Evolutionary conservation across 2,797 vertebrate genomes (phyloP).

Genomic region (Cyprinodon diabolis): DNA sequence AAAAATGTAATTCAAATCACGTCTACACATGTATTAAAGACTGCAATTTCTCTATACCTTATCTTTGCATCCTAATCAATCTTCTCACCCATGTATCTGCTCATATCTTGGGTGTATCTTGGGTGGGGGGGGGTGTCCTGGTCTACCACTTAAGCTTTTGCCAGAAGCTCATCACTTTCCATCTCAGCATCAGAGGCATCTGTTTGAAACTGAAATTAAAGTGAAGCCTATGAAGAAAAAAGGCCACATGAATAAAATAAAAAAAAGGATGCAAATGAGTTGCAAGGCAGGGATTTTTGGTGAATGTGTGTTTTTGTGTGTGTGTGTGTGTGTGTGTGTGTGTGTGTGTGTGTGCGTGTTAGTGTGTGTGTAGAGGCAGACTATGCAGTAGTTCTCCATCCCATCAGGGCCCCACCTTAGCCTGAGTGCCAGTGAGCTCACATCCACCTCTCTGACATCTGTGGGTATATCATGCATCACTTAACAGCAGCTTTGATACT

Average conservation of each 20-base stretch:
- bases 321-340: neutral
- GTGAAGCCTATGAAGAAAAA: slow-evolving; percentile 69
- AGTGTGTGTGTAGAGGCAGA: slow-evolving; percentile 5
- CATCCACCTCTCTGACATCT: slow-evolving; percentile 41
- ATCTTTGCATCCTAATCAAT: slow-evolving; percentile 45
- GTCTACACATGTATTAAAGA: slow-evolving; percentile 11
- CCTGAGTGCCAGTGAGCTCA: slow-evolving; percentile 27
- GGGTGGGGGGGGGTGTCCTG: slow-evolving; percentile 22
- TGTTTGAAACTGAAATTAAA: slow-evolving; percentile 74
- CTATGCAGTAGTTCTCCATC: slow-evolving; percentile 50
- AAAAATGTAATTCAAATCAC: neutral
- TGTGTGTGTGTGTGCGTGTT: neutral
- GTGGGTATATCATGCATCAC: slow-evolving; percentile 73
- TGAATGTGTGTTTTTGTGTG: neutral
- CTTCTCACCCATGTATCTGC: slow-evolving; percentile 17
- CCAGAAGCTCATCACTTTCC: slow-evolving; percentile 56
- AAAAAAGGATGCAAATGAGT: slow-evolving; percentile 64
- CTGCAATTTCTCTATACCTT: slow-evolving; percentile 25
- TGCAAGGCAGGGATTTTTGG: slow-evolving; percentile 24
- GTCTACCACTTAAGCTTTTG: slow-evolving; percentile 47
- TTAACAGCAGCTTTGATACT: slow-evolving; percentile 72
- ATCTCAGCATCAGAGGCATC: slow-evolving; percentile 56
- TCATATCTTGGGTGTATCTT: neutral
- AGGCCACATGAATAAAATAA: slow-evolving; percentile 66
- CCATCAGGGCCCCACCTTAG: slow-evolving; percentile 47